phyloP scores from a whole-genome alignment of 2,797 vertebrate genomes.

The Peromyscus attwateri region DNA sequence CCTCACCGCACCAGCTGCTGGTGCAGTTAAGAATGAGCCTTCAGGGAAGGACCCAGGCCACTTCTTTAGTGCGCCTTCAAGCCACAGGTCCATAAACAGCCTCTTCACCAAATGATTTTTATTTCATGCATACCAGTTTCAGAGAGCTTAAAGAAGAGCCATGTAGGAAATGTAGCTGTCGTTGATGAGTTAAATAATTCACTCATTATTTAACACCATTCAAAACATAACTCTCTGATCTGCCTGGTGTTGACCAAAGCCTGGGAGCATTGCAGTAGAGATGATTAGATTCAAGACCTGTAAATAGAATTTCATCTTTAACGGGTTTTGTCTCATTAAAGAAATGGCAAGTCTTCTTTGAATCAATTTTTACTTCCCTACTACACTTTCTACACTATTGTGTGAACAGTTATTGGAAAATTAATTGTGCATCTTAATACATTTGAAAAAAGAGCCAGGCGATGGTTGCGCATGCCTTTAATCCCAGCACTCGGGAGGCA shows the following conservation, averaged over 20 bases:
- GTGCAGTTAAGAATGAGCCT: not conserved
- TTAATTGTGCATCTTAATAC: not conserved
- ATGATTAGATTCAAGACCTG: not conserved
- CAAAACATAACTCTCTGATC: not conserved
- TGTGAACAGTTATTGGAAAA: not conserved
- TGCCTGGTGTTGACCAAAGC: not conserved
- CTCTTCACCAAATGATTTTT: not conserved
- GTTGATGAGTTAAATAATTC: not conserved
- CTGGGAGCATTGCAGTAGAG: not conserved
- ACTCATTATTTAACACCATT: not conserved
- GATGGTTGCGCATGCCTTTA: no score
- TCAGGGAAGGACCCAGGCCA: not conserved
- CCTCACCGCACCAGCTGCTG: not conserved
- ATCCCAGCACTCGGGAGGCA: no score
- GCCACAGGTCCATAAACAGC: not conserved
- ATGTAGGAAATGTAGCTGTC: no score
- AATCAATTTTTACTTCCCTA: not conserved
- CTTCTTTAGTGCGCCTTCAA: not conserved
- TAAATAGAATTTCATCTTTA: not conserved
- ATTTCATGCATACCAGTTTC: not conserved
- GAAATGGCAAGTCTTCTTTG: slow-evolving; percentile 19
- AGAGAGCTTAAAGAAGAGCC: slow-evolving; percentile 1
- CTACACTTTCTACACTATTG: not conserved
- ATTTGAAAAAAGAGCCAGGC: not conserved
- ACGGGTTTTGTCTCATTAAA: not conserved